Conservation (phyloP, 2,888 invertebrate species). For the Diadegma fenestrale region DNA sequence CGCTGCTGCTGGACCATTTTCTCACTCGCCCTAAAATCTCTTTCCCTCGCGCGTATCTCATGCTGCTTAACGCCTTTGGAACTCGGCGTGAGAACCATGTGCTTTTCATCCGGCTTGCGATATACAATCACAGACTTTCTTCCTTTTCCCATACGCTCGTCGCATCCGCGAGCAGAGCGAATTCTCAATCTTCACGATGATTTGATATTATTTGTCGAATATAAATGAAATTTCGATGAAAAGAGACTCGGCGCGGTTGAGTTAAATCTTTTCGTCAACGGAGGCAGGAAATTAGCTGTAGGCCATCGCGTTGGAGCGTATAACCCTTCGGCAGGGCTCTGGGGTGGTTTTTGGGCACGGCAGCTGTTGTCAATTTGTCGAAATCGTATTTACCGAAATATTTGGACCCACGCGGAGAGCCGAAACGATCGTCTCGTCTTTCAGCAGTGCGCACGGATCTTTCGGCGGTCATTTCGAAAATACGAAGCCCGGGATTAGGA, state of each 20-base stretch:
- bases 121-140: neutral
- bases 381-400: slow-evolving; percentile 65
- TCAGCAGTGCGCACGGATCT: too few relatives aligned
- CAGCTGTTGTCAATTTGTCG: slow-evolving; percentile 77
- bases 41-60: slow-evolving; percentile 30
- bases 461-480: slow-evolving; percentile 8
- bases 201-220: neutral
- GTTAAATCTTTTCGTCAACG: neutral
- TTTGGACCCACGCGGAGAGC: slow-evolving; percentile 49
- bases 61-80: slow-evolving; percentile 69
- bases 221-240: neutral
- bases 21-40: slow-evolving; percentile 32
- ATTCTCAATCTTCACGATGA: slow-evolving; percentile 12
- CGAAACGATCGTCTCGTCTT: slow-evolving; percentile 30
- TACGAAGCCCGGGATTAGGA: neutral
- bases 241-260: neutral
- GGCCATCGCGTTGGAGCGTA: slow-evolving; percentile 20
- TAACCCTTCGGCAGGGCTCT: slow-evolving; percentile 55
- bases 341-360: slow-evolving; percentile 43
- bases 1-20: slow-evolving; percentile 37
- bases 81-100: slow-evolving; percentile 68
- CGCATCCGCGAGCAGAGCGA: too few relatives aligned
- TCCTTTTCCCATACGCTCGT: neutral
- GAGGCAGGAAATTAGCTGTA: too few relatives aligned
- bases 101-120: slow-evolving; percentile 31